phyloP scores from a whole-genome alignment of 2,888 invertebrate genomes.

The Yponomeuta plumbellus region DNA sequence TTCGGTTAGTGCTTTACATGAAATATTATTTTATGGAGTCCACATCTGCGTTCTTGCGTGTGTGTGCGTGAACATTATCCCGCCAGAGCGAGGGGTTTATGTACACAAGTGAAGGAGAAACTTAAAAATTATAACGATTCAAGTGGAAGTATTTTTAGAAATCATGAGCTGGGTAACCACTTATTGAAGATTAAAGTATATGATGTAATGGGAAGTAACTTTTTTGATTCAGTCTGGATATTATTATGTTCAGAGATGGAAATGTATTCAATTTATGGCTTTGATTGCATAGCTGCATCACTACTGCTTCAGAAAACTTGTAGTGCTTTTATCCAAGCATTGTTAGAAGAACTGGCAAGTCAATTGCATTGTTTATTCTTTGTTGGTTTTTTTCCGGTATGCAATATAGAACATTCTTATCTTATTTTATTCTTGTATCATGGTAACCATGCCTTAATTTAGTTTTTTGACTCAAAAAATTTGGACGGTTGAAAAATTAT shows the following conservation, averaged over 20 bases:
- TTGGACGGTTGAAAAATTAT: constrained; percentile 29
- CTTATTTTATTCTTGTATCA: no score
- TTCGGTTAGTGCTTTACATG: constrained; percentile 74
- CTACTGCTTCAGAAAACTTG: no score
- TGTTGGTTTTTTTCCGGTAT: no score
- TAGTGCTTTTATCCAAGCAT: no score
- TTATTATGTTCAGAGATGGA: neutral
- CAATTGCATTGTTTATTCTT: no score
- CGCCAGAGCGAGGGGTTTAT: constrained; percentile 53
- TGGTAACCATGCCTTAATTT: no score
- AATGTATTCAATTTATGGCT: neutral
- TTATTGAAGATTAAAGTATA: neutral
- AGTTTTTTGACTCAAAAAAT: constrained; percentile 19
- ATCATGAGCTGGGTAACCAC: constrained; percentile 22
- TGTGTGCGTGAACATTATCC: constrained; percentile 51
- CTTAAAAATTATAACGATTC: constrained; percentile 40
- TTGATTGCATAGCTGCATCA: no score
- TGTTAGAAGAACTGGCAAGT: no score
- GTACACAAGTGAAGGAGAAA: constrained; percentile 52
- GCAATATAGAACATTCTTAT: no score
- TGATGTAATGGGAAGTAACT: neutral
- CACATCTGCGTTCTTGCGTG: constrained; percentile 63
- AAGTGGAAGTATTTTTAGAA: constrained; percentile 63
- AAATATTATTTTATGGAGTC: constrained; percentile 77
- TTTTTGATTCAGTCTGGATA: neutral